These are phyloP conservation scores for Coenobita brevimanus DNA, from an alignment of 1,140 invertebrate species.

Conservation along the genomic window DNA sequence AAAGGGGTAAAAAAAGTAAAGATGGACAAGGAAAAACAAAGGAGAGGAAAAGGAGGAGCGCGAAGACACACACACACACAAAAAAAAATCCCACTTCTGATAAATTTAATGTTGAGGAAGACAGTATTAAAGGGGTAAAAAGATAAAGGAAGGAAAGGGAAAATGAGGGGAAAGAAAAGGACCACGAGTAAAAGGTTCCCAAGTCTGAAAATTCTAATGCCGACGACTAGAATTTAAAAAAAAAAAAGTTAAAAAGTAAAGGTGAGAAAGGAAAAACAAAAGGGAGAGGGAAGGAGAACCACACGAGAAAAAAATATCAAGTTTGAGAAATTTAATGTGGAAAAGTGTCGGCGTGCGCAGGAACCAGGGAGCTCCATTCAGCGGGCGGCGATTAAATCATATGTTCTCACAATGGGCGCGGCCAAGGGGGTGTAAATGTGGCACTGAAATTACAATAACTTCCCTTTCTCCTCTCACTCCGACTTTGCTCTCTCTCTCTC, in stretches of 20 bases:
- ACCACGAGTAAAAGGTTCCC: no score
- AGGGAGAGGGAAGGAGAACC: background rate
- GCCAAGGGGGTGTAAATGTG: constrained; percentile 68
- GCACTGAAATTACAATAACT: constrained; percentile 72
- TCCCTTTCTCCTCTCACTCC: constrained; percentile 35
- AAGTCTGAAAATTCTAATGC: no score
- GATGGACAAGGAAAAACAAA: background rate
- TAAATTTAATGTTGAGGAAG: no score
- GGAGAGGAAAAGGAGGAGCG: background rate
- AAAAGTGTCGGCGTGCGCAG: constrained; percentile 39
- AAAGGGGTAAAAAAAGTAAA: background rate
- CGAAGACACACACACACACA: no score
- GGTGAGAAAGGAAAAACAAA: background rate
- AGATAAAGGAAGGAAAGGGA: no score
- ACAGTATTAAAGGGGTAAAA: no score
- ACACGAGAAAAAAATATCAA: background rate
- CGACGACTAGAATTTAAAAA: no score
- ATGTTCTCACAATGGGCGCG: constrained; percentile 69
- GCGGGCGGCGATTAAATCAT: constrained; percentile 60
- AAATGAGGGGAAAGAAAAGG: no score
- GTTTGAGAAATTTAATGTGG: constrained; percentile 56
- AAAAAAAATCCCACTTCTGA: no score
- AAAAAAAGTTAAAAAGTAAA: no score
- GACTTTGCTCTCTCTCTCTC: background rate
- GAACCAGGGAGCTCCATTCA: constrained; percentile 52